Conservation (phyloP, 2,113 vertebrate species). For the Lynx canadensis region DNA sequence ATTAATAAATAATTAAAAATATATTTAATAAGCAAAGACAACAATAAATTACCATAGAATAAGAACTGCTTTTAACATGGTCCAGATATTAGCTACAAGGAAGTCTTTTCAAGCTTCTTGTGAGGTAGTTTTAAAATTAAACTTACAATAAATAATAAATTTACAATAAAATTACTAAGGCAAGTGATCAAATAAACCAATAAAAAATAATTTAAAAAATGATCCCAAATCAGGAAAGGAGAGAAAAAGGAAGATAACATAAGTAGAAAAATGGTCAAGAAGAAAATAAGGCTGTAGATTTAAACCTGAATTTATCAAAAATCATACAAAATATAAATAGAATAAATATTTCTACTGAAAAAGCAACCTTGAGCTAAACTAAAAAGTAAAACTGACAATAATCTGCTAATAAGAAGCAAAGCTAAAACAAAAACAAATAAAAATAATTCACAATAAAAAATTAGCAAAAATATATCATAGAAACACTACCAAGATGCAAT, state of each 20-base stretch:
- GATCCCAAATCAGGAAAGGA: neutral
- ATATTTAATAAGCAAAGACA: neutral
- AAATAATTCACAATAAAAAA: neutral
- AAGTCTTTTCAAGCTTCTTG: neutral
- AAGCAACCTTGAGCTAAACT: neutral
- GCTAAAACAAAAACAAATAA: neutral
- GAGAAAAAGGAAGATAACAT: neutral
- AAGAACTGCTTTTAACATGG: neutral
- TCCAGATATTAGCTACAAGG: neutral
- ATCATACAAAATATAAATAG: neutral
- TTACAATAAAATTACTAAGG: neutral
- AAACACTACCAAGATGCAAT: neutral
- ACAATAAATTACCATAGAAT: neutral
- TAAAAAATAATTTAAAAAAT: neutral
- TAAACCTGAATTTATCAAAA: neutral
- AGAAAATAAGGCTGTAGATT: neutral
- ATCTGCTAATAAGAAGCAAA: neutral
- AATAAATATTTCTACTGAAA: neutral
- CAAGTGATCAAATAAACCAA: neutral
- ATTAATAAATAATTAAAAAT: neutral
- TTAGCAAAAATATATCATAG: neutral
- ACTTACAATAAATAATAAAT: neutral
- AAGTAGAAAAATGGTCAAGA: neutral
- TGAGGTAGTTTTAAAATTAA: neutral
- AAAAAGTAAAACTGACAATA: neutral